Base-by-base conservation (phyloP, 2,888 invertebrate species). In the Eupithecia vulgata region DNA sequence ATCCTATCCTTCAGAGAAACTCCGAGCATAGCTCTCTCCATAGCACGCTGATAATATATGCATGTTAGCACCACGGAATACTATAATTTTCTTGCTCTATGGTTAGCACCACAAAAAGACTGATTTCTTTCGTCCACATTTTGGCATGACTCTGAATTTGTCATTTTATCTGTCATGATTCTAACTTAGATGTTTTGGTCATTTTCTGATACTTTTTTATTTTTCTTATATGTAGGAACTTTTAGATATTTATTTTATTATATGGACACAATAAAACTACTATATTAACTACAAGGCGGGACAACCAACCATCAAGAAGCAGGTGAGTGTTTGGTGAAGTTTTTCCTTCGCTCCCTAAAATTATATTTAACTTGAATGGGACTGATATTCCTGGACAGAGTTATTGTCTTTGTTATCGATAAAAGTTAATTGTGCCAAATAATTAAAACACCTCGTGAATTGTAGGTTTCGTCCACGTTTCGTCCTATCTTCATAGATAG, bases 261-360 rank as follows among this genome's bases (percentile, higher is more conserved):
- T 21, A 52, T 52, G 52, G 52, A 21, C 21, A n/a, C 17, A 21
- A 52, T 52, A 52, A 48, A 52, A 45, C 52, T 21, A 52, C 8
- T 52, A 10, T 21, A 52, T 21, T 52, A 52, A 52, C n/a, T n/a
- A 52, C 21, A 52, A 52, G 52, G 52, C 52, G 52, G 52, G 21
- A 52, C 52, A 52, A 52, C 52, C 52, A 52, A 52, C 52, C 52
- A 52, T 21, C 21, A 52, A 52, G 52, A 10, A 52, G 52, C 52
- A 52, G 52, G 52, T 52, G 52, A 52, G 52, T 52, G 48, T 0
- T 3, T 21, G 10, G 48, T 52, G 52, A 2, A 10, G 12, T 3
- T 21, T n/a, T 52, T 52, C 4, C 10, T 42, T 15, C 42, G 15
- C 5, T 17, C 5, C 15, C 42, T 40, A 1, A 40, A 13, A 12